Conservation (phyloP, 35 echinoderm and acorn worm species). For the Apostichopus californicus region DNA sequence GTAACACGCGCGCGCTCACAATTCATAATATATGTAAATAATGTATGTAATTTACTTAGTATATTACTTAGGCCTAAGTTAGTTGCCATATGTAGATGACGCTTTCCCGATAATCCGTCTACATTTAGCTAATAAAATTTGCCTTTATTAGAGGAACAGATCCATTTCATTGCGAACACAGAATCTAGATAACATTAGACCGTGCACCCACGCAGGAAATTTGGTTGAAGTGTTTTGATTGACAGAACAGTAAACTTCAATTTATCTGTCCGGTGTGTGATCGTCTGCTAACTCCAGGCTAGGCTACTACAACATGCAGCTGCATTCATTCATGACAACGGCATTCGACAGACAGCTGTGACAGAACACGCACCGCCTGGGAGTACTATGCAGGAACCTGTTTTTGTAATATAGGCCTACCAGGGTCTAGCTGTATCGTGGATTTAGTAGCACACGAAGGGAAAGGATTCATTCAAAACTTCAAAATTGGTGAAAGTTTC, state of each 20-base stretch:
- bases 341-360: constrained; percentile 27
- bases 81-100: too few relatives aligned
- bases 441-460: not conserved
- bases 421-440: not conserved
- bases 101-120: too few relatives aligned
- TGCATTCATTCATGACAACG: not conserved
- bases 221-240: constrained; percentile 18
- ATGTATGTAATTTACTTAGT: too few relatives aligned
- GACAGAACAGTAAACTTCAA: constrained; percentile 46
- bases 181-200: not conserved
- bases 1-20: too few relatives aligned
- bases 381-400: constrained; percentile 13
- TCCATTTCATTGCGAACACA: too few relatives aligned
- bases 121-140: too few relatives aligned
- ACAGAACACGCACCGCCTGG: constrained; percentile 6
- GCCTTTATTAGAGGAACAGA: too few relatives aligned
- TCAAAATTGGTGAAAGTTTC: not conserved
- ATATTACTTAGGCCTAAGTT: too few relatives aligned
- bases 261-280: constrained; percentile 1
- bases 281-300: constrained; percentile 34
- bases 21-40: too few relatives aligned
- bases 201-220: constrained; percentile 9
- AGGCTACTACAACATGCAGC: not conserved
- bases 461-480: not conserved
- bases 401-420: not conserved